A percentile compares a stretch with the other conserved stretches of the same genome.
phyloP scores from a whole-genome alignment of 2,797 vertebrate genomes.

The Hemibagrus guttatus region DNA sequence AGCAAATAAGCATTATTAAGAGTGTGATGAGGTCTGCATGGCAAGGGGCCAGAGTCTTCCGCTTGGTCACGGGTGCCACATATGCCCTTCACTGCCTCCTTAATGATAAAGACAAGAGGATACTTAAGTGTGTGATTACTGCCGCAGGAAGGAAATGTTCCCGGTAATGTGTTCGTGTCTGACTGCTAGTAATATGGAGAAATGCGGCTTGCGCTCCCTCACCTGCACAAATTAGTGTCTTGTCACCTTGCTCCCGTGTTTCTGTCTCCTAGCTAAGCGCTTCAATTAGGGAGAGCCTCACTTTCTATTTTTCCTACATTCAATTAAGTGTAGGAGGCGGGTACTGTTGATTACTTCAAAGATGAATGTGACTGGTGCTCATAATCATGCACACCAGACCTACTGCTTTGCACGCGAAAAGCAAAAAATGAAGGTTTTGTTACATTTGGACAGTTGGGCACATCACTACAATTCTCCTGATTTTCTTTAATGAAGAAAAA shows the following conservation, averaged over 20 bases:
- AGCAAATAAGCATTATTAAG: constrained; percentile 65
- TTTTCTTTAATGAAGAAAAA: constrained; percentile 10
- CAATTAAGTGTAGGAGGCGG: constrained; percentile 49
- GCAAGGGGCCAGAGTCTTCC: constrained; percentile 55
- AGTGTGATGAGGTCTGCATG: constrained; percentile 69
- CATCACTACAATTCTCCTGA: constrained; percentile 7
- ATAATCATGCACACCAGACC: constrained; percentile 12
- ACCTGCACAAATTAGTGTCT: constrained; percentile 51
- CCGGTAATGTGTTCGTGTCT: constrained; percentile 47
- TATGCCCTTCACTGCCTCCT: constrained; percentile 52
- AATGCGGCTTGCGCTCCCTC: constrained; percentile 45
- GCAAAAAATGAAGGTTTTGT: constrained; percentile 29
- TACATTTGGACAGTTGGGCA: neutral
- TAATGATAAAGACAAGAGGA: constrained; percentile 58
- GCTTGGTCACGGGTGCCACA: constrained; percentile 56
- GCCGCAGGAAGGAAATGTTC: constrained; percentile 42
- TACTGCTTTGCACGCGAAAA: constrained; percentile 6
- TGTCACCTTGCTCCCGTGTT: constrained; percentile 61
- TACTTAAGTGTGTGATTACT: constrained; percentile 61
- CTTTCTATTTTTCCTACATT: constrained; percentile 54
- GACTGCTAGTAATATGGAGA: constrained; percentile 44
- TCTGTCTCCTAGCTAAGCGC: constrained; percentile 65
- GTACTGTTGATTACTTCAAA: constrained; percentile 43
- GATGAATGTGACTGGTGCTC: constrained; percentile 19
- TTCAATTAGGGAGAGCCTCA: constrained; percentile 68